These are phyloP conservation scores for Aurelia aurita DNA, from an alignment of 30 jellyfish, hydroid and myxozoan species.

Conservation along the genomic window DNA sequence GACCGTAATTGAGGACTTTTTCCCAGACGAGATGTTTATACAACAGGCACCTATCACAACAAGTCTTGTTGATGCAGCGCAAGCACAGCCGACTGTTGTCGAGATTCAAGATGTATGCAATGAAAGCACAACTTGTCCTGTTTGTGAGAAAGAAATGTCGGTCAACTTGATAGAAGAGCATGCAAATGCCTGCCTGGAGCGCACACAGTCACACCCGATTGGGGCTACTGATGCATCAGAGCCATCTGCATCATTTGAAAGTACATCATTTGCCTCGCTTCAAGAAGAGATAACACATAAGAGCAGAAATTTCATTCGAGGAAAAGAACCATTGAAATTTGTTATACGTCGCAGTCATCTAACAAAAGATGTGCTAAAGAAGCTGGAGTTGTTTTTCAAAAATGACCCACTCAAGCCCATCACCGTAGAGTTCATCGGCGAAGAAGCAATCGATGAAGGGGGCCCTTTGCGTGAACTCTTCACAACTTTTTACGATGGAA, in stretches of 20 bases:
- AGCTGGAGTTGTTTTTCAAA: constrained; percentile 17
- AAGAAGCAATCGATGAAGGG: constrained; percentile 51
- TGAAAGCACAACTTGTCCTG: constrained; percentile 8
- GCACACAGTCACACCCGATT: not conserved
- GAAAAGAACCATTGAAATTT: constrained; percentile 12
- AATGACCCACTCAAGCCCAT: constrained; percentile 31
- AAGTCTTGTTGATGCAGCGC: not conserved
- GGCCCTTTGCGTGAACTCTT: constrained; percentile 43
- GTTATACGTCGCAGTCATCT: constrained; percentile 26
- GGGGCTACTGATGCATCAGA: not conserved
- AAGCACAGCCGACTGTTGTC: not conserved
- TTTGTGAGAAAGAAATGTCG: not conserved
- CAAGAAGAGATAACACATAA: not conserved
- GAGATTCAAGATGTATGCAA: not conserved
- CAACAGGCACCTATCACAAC: not conserved
- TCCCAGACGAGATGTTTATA: not conserved
- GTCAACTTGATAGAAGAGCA: not conserved
- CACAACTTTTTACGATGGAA: constrained; percentile 26
- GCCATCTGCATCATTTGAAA: not conserved
- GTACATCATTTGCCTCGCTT: constrained; percentile 1
- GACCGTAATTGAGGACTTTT: not conserved
- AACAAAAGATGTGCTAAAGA: constrained; percentile 11
- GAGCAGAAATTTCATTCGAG: not conserved
- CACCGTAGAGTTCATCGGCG: constrained; percentile 24
- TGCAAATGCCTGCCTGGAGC: not conserved